Conservation (phyloP, 1,140 invertebrate genomes). For the Sinonovacula constricta region DNA sequence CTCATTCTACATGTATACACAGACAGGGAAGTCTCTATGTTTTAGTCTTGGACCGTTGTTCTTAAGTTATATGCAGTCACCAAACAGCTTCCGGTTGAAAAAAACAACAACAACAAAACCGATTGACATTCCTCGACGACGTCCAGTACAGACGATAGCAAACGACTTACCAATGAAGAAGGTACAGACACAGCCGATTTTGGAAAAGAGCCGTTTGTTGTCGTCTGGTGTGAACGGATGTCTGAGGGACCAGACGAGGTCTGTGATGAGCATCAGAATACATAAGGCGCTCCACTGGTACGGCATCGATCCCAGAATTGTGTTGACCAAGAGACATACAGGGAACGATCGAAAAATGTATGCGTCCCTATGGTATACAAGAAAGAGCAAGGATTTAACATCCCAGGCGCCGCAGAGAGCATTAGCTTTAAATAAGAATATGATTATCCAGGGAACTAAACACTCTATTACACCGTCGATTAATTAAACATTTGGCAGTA, state of each 20-base stretch:
- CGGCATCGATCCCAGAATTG: slow-evolving; percentile 7
- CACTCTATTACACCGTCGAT: too few relatives aligned
- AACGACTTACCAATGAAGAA: slow-evolving; percentile 20
- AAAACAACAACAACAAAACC: too few relatives aligned
- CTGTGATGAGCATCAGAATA: slow-evolving; percentile 11
- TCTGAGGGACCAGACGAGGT: slow-evolving; percentile 34
- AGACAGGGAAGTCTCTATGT: too few relatives aligned
- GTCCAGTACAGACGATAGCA: too few relatives aligned
- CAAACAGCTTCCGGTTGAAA: too few relatives aligned
- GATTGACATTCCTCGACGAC: too few relatives aligned
- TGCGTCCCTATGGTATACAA: neutral
- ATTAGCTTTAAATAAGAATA: neutral
- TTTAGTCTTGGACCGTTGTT: too few relatives aligned
- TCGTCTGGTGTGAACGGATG: slow-evolving; percentile 10
- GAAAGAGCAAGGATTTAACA: neutral
- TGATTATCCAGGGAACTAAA: too few relatives aligned
- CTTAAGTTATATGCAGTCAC: too few relatives aligned
- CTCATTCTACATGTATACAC: too few relatives aligned
- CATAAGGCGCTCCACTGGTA: slow-evolving; percentile 29
- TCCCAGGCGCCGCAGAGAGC: neutral
- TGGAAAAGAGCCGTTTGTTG: neutral
- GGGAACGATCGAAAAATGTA: slow-evolving; percentile 1
- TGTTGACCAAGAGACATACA: slow-evolving; percentile 5
- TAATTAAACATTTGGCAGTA: too few relatives aligned
- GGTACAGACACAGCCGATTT: slow-evolving; percentile 7